Conservation (phyloP, 2,113 vertebrate genomes). For the Hemibagrus wyckioides region DNA sequence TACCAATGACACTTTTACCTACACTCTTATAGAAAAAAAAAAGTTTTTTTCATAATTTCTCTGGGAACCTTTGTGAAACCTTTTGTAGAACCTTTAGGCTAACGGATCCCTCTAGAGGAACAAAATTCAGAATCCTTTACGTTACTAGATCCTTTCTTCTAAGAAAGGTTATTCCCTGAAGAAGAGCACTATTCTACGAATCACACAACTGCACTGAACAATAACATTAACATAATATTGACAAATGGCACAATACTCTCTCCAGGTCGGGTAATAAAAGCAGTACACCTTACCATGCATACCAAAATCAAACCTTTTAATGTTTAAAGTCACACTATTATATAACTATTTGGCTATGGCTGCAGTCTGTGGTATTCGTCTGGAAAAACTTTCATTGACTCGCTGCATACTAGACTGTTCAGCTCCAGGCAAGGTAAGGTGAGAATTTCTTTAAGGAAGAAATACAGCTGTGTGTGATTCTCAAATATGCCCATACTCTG, state of each 20-base stretch:
- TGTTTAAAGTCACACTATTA: slow-evolving; percentile 21
- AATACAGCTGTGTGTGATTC: not conserved
- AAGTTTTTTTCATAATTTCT: not conserved
- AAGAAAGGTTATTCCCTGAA: not conserved
- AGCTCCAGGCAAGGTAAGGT: slow-evolving; percentile 23
- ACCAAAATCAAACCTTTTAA: not conserved
- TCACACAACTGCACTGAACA: not conserved
- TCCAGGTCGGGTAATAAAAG: not conserved
- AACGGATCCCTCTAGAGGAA: not conserved
- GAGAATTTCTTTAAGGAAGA: not conserved
- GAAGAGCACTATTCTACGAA: not conserved
- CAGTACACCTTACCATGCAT: not conserved
- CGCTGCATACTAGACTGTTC: not conserved
- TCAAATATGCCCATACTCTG: not conserved
- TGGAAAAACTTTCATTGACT: slow-evolving; percentile 15
- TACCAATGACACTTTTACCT: not conserved
- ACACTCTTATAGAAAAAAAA: not conserved
- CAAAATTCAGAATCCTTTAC: not conserved
- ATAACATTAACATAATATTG: not conserved
- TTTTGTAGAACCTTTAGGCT: not conserved
- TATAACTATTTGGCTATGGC: slow-evolving; percentile 19
- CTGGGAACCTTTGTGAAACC: not conserved
- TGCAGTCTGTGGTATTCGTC: slow-evolving; percentile 28
- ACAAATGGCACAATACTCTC: not conserved
- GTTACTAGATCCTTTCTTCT: not conserved